Base-by-base conservation (phyloP, 2,113 vertebrate genomes). In the Callithrix jacchus region DNA sequence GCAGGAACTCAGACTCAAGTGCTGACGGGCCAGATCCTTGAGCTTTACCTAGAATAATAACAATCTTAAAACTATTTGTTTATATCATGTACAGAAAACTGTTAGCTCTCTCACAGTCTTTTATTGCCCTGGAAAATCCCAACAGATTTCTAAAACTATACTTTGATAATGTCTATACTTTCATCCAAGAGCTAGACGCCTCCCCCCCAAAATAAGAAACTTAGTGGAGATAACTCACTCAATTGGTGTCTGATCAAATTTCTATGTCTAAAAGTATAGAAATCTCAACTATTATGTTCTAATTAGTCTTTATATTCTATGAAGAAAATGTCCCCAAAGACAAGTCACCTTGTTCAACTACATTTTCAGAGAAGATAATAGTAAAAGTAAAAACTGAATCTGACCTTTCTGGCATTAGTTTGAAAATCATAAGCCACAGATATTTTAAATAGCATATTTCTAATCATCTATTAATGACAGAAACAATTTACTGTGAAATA, bases 281-380 rank as follows among this genome's bases (percentile, higher is more conserved):
- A 87, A 82, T 84, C 8, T 79, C 56, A 96, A 73, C 56, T 70
- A 79, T 37, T 42, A 40, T 52, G 40, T 37, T 37, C 32, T 58
- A 89, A 23, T 89, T 90, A 76, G 27, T 79, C 66, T 92, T 96
- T 73, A 56, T 37, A 49, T 8, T 73, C 8, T 82, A 87, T 73
- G n/a, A 74, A 61, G 64, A 87, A 89, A 11, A 54, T 40, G 76
- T 95, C 8, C n/a, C 35, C 12, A 54, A 80, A 52, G 3, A 32
- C 4, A 49, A 64, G 30, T 66, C 47, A 92, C 89, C 52, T 91
- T 94, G 40, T 94, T 91, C 18, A 88, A 77, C 64, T 86, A 96
- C 30, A 70, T 93, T 84, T 93, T 89, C 61, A 87, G 49, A 73
- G 30, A 87, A 14, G 49, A 73, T 81, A 91, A 87, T 11, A 79